Evolutionary conservation across 2,113 vertebrate species (phyloP).

Genomic region (Ibidorhyncha struthersii): DNA sequence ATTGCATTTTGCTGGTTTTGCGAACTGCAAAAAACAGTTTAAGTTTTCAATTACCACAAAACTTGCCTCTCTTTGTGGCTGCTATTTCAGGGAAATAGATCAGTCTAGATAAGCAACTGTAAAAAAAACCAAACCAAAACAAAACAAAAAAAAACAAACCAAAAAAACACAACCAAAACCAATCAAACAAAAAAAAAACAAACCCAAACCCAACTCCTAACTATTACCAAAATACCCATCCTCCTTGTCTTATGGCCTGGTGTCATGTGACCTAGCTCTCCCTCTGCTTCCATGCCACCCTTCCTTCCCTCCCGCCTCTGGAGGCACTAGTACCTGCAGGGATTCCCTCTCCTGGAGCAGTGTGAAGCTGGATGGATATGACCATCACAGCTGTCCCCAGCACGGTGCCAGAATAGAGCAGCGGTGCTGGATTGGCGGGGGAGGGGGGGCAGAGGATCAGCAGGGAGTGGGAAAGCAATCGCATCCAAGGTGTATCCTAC

Average conservation of each 20-base stretch:
- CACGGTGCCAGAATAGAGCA: not conserved
- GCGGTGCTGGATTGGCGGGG: not conserved
- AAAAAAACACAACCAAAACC: too few relatives aligned
- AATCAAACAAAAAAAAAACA: too few relatives aligned
- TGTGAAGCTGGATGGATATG: not conserved
- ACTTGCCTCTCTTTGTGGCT: not conserved
- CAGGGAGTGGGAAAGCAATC: not conserved
- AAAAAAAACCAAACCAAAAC: not conserved
- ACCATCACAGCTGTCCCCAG: not conserved
- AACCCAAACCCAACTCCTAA: not conserved
- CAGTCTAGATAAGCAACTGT: not conserved
- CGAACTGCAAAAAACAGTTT: not conserved
- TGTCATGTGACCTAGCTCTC: not conserved
- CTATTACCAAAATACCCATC: not conserved
- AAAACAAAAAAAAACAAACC: too few relatives aligned
- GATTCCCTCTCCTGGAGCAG: not conserved
- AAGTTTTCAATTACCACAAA: not conserved
- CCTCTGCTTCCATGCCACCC: not conserved
- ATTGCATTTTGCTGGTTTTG: constrained; percentile 20
- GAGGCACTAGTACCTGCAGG: not conserved
- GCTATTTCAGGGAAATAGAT: not conserved
- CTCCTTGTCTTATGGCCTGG: not conserved
- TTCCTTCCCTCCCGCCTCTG: not conserved
- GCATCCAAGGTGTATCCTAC: too few relatives aligned
- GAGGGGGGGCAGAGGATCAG: not conserved